These are phyloP conservation scores for Agapostemon virescens DNA, from an alignment of 2,888 invertebrate species.

Conservation along the genomic window DNA sequence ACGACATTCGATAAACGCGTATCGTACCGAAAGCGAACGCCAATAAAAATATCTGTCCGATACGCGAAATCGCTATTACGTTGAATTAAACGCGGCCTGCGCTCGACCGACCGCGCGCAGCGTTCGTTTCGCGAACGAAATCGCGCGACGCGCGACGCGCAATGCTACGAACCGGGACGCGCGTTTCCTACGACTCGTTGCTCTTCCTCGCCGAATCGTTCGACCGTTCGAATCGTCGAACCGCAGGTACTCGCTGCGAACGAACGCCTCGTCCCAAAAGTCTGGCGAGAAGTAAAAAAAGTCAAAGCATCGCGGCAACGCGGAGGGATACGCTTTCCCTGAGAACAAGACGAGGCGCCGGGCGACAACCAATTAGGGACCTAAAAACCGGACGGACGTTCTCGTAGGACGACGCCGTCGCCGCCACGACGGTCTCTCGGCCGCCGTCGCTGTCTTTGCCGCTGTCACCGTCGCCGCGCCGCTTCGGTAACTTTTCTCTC, in stretches of 20 bases:
- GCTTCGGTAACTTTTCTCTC: neutral
- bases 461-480: neutral
- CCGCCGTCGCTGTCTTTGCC: neutral
- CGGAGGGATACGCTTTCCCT: constrained; percentile 63
- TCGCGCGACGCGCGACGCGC: neutral
- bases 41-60: constrained; percentile 52
- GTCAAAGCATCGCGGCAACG: constrained; percentile 63
- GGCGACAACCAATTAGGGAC: constrained; percentile 80
- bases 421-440: constrained; percentile 9
- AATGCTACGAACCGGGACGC: neutral
- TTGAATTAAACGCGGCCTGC: constrained; percentile 36
- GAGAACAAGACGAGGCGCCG: constrained; percentile 72
- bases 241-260: neutral
- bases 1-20: constrained; percentile 47
- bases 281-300: constrained; percentile 34
- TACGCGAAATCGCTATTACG: constrained; percentile 48
- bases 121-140: neutral
- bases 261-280: constrained; percentile 16
- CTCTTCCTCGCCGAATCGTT: constrained; percentile 25
- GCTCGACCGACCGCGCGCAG: neutral
- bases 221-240: neutral
- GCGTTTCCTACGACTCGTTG: neutral
- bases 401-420: constrained; percentile 28
- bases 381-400: constrained; percentile 75
- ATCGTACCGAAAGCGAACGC: constrained; percentile 51